Conservation (phyloP, 2,888 invertebrate species). For the Rhagium mordax region DNA sequence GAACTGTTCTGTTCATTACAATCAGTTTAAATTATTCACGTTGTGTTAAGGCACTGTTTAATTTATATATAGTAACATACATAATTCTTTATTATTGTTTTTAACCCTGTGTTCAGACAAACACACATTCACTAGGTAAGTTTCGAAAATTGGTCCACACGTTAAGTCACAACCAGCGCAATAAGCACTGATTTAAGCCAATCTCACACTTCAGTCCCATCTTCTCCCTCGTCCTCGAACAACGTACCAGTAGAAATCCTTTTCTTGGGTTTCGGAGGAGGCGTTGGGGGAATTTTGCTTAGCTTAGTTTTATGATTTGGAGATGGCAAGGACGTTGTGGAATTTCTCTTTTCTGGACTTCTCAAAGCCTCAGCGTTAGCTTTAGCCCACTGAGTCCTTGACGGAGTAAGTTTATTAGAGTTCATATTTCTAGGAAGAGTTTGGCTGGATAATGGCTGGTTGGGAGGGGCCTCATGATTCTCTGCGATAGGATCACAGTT, state of each 20-base stretch:
- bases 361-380: conserved; percentile 68
- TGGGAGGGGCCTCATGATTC: conserved; percentile 71
- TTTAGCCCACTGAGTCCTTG: conserved; percentile 66
- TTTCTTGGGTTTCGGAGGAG: conserved; percentile 89
- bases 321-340: conserved; percentile 57
- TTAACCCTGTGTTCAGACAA: conserved; percentile 33
- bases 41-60: conserved; percentile 51
- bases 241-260: conserved; percentile 81
- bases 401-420: conserved; percentile 57
- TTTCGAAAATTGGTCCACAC: conserved; percentile 51
- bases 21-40: conserved; percentile 31
- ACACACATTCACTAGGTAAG: conserved; percentile 30
- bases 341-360: conserved; percentile 70
- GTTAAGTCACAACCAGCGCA: conserved; percentile 61
- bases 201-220: conserved; percentile 89
- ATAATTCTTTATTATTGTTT: conserved; percentile 24
- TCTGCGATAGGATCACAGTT: conserved; percentile 72
- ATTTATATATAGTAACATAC: conserved; percentile 12
- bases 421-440: conserved; percentile 66
- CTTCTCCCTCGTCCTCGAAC: conserved; percentile 91
- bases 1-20: conserved; percentile 16
- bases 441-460: conserved; percentile 64
- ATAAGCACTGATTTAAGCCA: conserved; percentile 67
- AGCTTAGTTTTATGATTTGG: conserved; percentile 48
- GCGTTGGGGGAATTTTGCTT: conserved; percentile 85